Evolutionary conservation across 2,113 vertebrate species (phyloP).

Genomic region (Cephalopterus ornatus): DNA sequence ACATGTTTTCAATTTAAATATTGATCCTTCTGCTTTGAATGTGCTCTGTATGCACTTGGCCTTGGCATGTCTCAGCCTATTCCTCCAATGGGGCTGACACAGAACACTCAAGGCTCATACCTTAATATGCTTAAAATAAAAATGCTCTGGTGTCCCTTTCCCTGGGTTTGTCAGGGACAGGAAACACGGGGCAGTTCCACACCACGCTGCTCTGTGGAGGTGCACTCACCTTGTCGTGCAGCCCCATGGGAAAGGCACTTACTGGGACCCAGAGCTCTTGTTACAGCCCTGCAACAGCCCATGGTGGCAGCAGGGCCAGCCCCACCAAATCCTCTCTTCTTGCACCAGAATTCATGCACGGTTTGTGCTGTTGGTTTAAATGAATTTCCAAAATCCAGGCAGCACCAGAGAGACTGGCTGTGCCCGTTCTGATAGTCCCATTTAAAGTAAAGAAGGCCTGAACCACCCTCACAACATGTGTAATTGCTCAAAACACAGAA

Average conservation of each 20-base stretch:
- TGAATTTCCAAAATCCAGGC: not conserved
- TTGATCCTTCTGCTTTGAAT: not conserved
- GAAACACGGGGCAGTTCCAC: not conserved
- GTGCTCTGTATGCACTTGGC: not conserved
- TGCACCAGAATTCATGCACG: not conserved
- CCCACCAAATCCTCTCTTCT: not conserved
- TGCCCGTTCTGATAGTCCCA: not conserved
- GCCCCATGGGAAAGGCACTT: not conserved
- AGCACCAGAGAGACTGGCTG: not conserved
- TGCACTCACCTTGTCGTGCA: not conserved
- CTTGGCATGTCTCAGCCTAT: not conserved
- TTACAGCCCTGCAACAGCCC: not conserved
- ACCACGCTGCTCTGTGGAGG: rapidly evolving
- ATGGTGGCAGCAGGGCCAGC: not conserved
- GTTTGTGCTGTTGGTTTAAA: not conserved
- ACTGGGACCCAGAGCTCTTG: not conserved
- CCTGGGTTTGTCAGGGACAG: not conserved
- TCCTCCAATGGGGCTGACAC: not conserved
- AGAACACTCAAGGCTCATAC: not conserved
- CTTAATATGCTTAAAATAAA: not conserved
- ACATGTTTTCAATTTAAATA: not conserved
- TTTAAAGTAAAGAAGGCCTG: not conserved
- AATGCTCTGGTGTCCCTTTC: not conserved
- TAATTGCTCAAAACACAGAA: not conserved
- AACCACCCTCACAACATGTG: not conserved